Evolutionary conservation across 2,113 vertebrate species (phyloP).

Genomic region (Lepus americanus): DNA sequence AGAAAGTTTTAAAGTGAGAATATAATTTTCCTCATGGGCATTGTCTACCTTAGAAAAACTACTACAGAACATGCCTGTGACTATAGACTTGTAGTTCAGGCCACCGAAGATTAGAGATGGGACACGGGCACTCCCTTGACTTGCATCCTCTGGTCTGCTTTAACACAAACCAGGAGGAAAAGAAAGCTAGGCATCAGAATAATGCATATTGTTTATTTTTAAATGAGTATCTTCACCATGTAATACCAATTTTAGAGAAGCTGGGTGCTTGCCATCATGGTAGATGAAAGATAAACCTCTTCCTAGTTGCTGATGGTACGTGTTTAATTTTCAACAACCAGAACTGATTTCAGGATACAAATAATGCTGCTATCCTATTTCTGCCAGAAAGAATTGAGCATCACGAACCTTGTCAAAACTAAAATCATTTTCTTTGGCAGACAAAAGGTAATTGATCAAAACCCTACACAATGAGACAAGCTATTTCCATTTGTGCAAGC

Average conservation of each 20-base stretch:
- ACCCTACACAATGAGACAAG: neutral
- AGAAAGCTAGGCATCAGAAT: neutral
- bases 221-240: constrained; percentile 17
- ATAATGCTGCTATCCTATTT: constrained; percentile 33
- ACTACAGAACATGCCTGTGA: too few relatives aligned
- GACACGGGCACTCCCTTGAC: too few relatives aligned
- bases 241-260: constrained; percentile 33
- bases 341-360: constrained; percentile 67
- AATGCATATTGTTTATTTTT: constrained; percentile 22
- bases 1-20: too few relatives aligned
- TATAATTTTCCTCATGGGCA: too few relatives aligned
- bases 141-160: too few relatives aligned
- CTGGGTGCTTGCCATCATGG: neutral
- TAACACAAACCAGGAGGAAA: too few relatives aligned
- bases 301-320: neutral
- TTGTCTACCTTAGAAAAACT: too few relatives aligned
- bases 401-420: constrained; percentile 65
- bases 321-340: constrained; percentile 66
- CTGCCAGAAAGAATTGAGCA: neutral
- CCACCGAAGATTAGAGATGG: too few relatives aligned
- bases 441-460: constrained; percentile 69
- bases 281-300: neutral
- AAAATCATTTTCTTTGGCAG: constrained; percentile 74
- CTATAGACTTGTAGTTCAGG: too few relatives aligned
- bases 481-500: constrained; percentile 46